Conservation (phyloP, 2,888 invertebrate species). For the Hoplodrina blanda region DNA sequence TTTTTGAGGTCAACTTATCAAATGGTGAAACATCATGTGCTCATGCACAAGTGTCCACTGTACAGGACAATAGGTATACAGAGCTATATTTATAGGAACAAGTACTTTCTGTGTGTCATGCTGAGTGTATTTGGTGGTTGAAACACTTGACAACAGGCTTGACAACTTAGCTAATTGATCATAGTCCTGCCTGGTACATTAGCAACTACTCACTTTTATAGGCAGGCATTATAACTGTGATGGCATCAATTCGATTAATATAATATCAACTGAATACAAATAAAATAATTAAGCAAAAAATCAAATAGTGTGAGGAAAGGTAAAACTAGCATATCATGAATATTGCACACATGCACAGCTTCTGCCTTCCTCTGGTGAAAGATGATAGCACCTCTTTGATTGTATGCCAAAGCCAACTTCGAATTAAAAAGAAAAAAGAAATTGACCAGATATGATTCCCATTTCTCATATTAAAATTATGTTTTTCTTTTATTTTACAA, state of each 20-base stretch:
- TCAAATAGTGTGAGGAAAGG: neutral
- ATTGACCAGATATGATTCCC: neutral
- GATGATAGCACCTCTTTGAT: neutral
- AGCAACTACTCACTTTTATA: slow-evolving; percentile 4
- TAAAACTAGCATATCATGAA: neutral
- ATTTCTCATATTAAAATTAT: too few species aligned
- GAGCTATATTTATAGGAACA: slow-evolving; percentile 35
- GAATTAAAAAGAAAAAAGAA: too few species aligned
- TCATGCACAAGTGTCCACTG: slow-evolving; percentile 21
- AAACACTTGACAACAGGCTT: slow-evolving; percentile 14
- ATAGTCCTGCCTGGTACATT: neutral
- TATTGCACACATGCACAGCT: neutral
- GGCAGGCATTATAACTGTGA: neutral
- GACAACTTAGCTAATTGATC: neutral
- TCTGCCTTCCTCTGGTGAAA: neutral
- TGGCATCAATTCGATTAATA: neutral
- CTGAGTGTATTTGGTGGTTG: slow-evolving; percentile 1
- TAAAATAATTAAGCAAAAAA: neutral
- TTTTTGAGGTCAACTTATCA: slow-evolving; percentile 58
- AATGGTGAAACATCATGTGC: slow-evolving; percentile 31
- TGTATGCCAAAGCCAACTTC: too few species aligned
- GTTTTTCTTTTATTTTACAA: too few species aligned
- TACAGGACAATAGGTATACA: slow-evolving; percentile 22
- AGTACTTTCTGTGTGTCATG: slow-evolving; percentile 47
- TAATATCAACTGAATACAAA: slow-evolving; percentile 5